Percentiles rank a stretch among this genome's conserved stretches.
Evolutionary conservation across 2,888 invertebrate species (phyloP).

Genomic region (Drosophila cracens): DNA sequence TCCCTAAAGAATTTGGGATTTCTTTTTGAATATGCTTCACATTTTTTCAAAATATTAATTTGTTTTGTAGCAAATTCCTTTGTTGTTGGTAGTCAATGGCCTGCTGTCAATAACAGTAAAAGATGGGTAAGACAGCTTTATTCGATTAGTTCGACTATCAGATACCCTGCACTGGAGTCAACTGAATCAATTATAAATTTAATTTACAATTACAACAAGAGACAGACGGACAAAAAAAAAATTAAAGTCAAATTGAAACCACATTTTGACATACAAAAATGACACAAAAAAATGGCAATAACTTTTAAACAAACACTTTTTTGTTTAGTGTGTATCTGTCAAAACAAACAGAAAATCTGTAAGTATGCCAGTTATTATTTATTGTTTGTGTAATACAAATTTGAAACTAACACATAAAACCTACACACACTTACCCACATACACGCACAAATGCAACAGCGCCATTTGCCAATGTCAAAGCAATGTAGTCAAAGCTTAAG

Average conservation of each 20-base stretch:
- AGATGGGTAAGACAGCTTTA: background rate
- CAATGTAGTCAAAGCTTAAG: conserved; percentile 61
- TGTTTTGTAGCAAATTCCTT: background rate
- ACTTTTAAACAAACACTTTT: conserved; percentile 1
- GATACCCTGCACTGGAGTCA: background rate
- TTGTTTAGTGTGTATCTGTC: conserved; percentile 2
- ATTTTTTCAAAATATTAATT: background rate
- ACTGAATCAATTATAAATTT: background rate
- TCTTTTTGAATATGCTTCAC: background rate
- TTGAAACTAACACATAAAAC: background rate
- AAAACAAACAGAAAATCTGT: conserved; percentile 3
- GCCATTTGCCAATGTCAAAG: conserved; percentile 69
- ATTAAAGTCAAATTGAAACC: background rate
- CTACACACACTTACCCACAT: conserved; percentile 5
- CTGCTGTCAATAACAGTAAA: background rate
- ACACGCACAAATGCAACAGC: conserved; percentile 47
- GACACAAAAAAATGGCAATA: background rate
- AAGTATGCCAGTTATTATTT: conserved; percentile 1
- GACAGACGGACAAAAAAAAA: background rate
- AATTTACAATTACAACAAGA: background rate
- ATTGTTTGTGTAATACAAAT: conserved; percentile 5
- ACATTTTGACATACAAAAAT: background rate
- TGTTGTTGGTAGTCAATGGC: background rate
- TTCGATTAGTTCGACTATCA: background rate
- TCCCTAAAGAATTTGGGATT: background rate